Percentiles rank a stretch among this genome's conserved stretches.
These are phyloP conservation scores for Sarcophaga variegata DNA, from an alignment of 2,888 invertebrate genomes.

Conservation along the genomic window DNA sequence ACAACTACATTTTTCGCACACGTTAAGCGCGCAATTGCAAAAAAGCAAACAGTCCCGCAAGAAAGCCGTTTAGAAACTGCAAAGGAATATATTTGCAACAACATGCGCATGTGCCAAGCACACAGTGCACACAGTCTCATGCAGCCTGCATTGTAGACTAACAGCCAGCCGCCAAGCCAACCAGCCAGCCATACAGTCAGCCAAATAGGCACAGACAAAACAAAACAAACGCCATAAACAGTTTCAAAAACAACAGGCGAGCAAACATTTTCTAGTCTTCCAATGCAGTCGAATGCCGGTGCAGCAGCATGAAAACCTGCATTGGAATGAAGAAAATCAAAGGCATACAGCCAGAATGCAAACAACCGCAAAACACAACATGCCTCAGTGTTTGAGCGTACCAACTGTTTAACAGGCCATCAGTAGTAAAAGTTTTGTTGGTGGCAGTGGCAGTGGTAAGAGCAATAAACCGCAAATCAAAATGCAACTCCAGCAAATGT, in stretches of 20 bases:
- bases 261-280: slow-evolving; percentile 54
- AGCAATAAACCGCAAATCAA: slow-evolving; percentile 55
- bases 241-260: slow-evolving; percentile 49
- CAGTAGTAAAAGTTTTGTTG: background rate
- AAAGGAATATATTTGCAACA: slow-evolving; percentile 79
- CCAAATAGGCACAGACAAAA: slow-evolving; percentile 44
- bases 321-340: slow-evolving; percentile 15
- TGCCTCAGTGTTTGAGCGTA: slow-evolving; percentile 29
- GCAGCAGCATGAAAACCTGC: slow-evolving; percentile 67
- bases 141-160: slow-evolving; percentile 12
- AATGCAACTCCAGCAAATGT: slow-evolving; percentile 31
- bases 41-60: slow-evolving; percentile 81
- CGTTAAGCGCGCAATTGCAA: slow-evolving; percentile 78
- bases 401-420: background rate
- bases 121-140: slow-evolving; percentile 60
- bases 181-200: slow-evolving; percentile 52
- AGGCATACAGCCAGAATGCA: slow-evolving; percentile 13
- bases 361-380: slow-evolving; percentile 42
- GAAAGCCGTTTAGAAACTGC: slow-evolving; percentile 82
- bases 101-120: slow-evolving; percentile 71
- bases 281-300: slow-evolving; percentile 72
- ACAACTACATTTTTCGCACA: slow-evolving; percentile 63
- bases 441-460: slow-evolving; percentile 43
- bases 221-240: slow-evolving; percentile 37
- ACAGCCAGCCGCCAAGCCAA: slow-evolving; percentile 34